Percentiles rank a stretch among this genome's conserved stretches.
Evolutionary conservation across 2,888 invertebrate genomes (phyloP).

Genomic region (Hoplodrina blanda): DNA sequence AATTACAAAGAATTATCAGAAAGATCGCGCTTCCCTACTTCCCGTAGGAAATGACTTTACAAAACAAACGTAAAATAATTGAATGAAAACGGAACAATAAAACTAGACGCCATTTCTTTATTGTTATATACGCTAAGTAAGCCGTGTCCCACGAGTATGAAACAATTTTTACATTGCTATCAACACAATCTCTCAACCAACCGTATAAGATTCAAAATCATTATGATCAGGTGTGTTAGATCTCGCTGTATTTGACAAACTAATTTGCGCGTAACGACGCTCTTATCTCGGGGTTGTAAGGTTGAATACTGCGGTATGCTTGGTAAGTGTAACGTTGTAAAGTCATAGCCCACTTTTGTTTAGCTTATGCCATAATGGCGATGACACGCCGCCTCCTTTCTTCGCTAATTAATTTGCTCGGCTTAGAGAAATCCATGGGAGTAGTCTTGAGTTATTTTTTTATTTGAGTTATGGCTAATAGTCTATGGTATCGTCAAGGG

Average conservation of each 20-base stretch:
- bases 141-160: slow-evolving; percentile 62
- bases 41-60: slow-evolving; percentile 67
- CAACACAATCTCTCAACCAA: slow-evolving; percentile 28
- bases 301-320: slow-evolving; percentile 27
- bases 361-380: slow-evolving; percentile 71
- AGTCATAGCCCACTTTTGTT: slow-evolving; percentile 78
- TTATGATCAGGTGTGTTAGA: slow-evolving; percentile 5
- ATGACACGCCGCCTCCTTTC: slow-evolving; percentile 80
- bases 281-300: slow-evolving; percentile 38
- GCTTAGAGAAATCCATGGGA: slow-evolving; percentile 84
- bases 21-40: slow-evolving; percentile 59
- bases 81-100: slow-evolving; percentile 69
- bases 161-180: slow-evolving; percentile 27
- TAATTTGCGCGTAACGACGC: slow-evolving; percentile 13
- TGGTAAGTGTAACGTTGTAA: slow-evolving; percentile 47
- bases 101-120: slow-evolving; percentile 67
- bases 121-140: slow-evolving; percentile 67
- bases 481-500: slow-evolving; percentile 43
- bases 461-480: slow-evolving; percentile 47
- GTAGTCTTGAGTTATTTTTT: slow-evolving; percentile 56
- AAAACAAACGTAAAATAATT: slow-evolving; percentile 69
- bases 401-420: slow-evolving; percentile 80
- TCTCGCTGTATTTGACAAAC: slow-evolving; percentile 14
- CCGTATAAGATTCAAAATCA: slow-evolving; percentile 45
- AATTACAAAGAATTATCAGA: slow-evolving; percentile 24